phyloP scores from a whole-genome alignment of 2,797 vertebrate species.

The Cynodonichthys magdalenae region DNA sequence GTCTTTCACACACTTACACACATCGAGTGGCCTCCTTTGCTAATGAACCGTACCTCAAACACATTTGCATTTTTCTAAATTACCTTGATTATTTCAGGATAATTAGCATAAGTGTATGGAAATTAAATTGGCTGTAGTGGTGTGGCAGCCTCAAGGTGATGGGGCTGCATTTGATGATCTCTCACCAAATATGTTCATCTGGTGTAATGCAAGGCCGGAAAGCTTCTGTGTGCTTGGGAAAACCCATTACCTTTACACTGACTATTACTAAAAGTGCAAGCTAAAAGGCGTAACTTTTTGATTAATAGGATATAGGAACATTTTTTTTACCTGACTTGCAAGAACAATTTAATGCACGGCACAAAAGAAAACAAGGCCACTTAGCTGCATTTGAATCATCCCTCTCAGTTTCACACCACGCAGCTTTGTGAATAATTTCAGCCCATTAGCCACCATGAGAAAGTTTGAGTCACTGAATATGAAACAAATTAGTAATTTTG shows the following conservation, averaged over 20 bases:
- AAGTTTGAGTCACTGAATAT: constrained; percentile 26
- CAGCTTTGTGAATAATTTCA: constrained; percentile 21
- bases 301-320: constrained; percentile 19
- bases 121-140: constrained; percentile 78
- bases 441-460: constrained; percentile 6
- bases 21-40: constrained; percentile 49
- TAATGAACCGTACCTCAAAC: constrained; percentile 78
- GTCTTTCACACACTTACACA: constrained; percentile 9
- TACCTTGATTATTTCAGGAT: constrained; percentile 81
- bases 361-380: constrained; percentile 19
- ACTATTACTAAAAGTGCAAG: constrained; percentile 32
- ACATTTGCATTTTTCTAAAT: constrained; percentile 82
- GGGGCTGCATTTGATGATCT: constrained; percentile 63
- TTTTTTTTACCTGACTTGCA: constrained; percentile 1
- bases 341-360: constrained; percentile 2
- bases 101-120: constrained; percentile 82
- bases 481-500: constrained; percentile 40
- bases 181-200: constrained; percentile 43
- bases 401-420: constrained; percentile 7
- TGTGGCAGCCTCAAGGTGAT: constrained; percentile 73
- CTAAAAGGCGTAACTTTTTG: constrained; percentile 17
- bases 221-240: constrained; percentile 17
- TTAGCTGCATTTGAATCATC: constrained; percentile 12
- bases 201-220: constrained; percentile 24
- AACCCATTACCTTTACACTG: constrained; percentile 36